phyloP scores from a whole-genome alignment of 2,113 vertebrate genomes.

The Podarcis raffonei region DNA sequence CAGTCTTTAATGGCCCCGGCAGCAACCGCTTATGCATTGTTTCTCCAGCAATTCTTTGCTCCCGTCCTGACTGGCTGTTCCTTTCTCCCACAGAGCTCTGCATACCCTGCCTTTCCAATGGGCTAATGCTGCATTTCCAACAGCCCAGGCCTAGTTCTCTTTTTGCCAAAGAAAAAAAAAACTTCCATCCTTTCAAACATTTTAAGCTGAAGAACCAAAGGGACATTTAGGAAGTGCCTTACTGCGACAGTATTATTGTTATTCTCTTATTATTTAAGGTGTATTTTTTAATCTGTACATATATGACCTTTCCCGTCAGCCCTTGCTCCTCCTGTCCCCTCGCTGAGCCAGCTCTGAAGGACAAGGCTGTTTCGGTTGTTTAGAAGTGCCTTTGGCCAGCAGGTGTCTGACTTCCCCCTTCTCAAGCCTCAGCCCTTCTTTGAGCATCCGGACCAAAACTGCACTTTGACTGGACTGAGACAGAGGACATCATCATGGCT shows the following conservation, averaged over 20 bases:
- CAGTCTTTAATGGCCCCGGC: neutral
- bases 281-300: slow-evolving; percentile 51
- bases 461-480: slow-evolving; percentile 23
- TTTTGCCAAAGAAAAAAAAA: slow-evolving; percentile 7
- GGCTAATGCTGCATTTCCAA: slow-evolving; percentile 81
- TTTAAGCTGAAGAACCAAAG: slow-evolving; percentile 36
- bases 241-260: slow-evolving; percentile 52
- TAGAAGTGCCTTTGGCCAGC: neutral
- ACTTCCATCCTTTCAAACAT: neutral
- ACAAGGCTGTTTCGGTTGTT: neutral
- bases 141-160: slow-evolving; percentile 60
- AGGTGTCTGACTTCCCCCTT: neutral
- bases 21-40: neutral
- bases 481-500: neutral
- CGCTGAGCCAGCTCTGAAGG: neutral
- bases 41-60: neutral
- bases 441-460: slow-evolving; percentile 2
- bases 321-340: neutral
- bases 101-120: slow-evolving; percentile 84
- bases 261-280: slow-evolving; percentile 55
- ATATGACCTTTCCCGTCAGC: slow-evolving; percentile 1
- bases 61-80: neutral
- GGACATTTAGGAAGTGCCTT: slow-evolving; percentile 51
- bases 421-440: neutral
- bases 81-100: slow-evolving; percentile 80